phyloP scores from a whole-genome alignment of 2,113 vertebrate genomes.

The Gorilla gorilla region DNA sequence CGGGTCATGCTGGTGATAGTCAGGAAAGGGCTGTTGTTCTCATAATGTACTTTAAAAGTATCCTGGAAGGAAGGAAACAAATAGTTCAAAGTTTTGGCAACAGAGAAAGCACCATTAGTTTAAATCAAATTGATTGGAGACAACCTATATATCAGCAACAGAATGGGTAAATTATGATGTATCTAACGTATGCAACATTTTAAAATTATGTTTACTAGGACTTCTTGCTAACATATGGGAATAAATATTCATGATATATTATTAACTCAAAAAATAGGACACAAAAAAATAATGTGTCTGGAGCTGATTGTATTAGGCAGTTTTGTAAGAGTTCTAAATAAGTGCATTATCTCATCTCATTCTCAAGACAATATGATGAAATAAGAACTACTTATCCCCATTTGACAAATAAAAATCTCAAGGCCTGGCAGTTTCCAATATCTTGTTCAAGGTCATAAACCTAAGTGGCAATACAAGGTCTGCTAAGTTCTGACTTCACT shows the following conservation, averaged over 20 bases:
- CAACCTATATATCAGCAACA: background rate
- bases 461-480: background rate
- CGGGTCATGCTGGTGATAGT: constrained; percentile 96
- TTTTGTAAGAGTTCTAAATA: background rate
- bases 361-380: background rate
- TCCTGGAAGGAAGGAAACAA: constrained; percentile 84
- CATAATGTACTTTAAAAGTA: constrained; percentile 95
- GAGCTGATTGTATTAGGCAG: background rate
- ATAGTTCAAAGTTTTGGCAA: background rate
- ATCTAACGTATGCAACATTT: background rate
- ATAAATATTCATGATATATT: background rate
- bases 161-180: background rate
- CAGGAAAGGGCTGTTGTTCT: constrained; percentile 97
- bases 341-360: background rate
- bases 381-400: background rate
- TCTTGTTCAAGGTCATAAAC: background rate
- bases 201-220: background rate
- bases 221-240: background rate
- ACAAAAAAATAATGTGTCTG: background rate
- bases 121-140: background rate
- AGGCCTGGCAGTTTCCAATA: background rate
- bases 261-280: background rate
- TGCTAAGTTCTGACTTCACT: background rate
- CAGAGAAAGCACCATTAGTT: background rate
- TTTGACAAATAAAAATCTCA: background rate